A percentile compares a stretch with the other conserved stretches of the same genome.
These are phyloP conservation scores for Ictalurus furcatus DNA, from an alignment of 2,113 vertebrate species.

Conservation along the genomic window DNA sequence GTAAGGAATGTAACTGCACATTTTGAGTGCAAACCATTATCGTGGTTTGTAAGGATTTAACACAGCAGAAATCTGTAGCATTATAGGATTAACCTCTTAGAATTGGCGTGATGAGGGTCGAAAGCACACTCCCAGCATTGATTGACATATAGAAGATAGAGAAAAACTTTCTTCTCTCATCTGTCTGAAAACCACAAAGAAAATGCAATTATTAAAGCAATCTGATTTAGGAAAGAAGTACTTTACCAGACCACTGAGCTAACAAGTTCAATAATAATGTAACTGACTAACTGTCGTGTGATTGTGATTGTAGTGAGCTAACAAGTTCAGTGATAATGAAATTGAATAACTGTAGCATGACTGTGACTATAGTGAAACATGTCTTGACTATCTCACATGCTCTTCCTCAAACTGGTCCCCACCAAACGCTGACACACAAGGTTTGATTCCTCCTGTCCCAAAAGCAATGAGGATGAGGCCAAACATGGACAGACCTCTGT, in stretches of 20 bases:
- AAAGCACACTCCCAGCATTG: constrained; percentile 94
- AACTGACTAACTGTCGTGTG: background rate
- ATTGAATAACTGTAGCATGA: background rate
- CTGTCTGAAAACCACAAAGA: constrained; percentile 71
- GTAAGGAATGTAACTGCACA: background rate
- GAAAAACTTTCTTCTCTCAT: constrained; percentile 91
- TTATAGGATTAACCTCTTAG: constrained; percentile 82
- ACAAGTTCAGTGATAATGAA: background rate
- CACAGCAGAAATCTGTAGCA: background rate
- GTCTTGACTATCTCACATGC: constrained; percentile 76
- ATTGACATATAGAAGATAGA: constrained; percentile 98
- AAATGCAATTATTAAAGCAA: background rate
- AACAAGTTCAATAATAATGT: background rate
- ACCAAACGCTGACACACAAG: constrained; percentile 95
- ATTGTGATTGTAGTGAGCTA: background rate
- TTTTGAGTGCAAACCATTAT: background rate
- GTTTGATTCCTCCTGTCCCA: constrained; percentile 97
- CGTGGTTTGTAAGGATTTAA: background rate
- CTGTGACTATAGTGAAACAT: background rate
- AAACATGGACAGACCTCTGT: constrained; percentile 80
- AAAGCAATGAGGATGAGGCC: constrained; percentile 91
- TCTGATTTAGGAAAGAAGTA: background rate
- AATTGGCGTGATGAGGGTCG: constrained; percentile 91
- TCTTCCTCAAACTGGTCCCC: constrained; percentile 96
- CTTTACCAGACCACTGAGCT: background rate